These are phyloP conservation scores for Pionites leucogaster DNA, from an alignment of 2,113 vertebrate genomes.

Conservation along the genomic window DNA sequence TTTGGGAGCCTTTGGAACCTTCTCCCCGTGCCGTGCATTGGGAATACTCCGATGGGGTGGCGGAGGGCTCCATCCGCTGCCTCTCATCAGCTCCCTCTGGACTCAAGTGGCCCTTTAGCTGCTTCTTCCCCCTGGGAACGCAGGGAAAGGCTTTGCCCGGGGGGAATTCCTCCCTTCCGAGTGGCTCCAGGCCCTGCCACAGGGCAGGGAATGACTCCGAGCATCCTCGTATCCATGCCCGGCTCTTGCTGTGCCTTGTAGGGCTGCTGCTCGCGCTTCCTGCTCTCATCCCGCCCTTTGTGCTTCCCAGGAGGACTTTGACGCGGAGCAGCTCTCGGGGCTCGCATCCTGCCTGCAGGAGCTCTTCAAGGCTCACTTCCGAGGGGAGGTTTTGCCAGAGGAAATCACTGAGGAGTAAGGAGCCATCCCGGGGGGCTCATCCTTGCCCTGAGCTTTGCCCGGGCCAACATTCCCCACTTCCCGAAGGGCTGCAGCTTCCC, in stretches of 20 bases:
- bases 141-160: not conserved
- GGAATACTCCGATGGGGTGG: not conserved
- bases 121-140: not conserved
- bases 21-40: not conserved
- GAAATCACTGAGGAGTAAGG: conserved; percentile 95
- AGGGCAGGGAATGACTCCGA: not conserved
- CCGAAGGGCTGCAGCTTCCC: not conserved
- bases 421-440: accelerated
- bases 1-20: too few relatives aligned
- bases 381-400: conserved; percentile 92
- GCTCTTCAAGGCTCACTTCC: conserved; percentile 93
- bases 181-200: accelerated
- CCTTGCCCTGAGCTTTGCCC: not conserved
- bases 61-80: not conserved
- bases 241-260: accelerated
- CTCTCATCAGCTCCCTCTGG: not conserved
- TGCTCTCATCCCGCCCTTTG: not conserved
- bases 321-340: conserved; percentile 90
- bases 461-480: accelerated
- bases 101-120: not conserved
- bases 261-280: not conserved
- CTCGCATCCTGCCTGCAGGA: conserved; percentile 93
- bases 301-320: conserved; percentile 89
- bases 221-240: not conserved
- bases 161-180: not conserved